Base-by-base conservation (phyloP, 2,888 invertebrate genomes). In the Cremastobaeus sp. region DNA sequence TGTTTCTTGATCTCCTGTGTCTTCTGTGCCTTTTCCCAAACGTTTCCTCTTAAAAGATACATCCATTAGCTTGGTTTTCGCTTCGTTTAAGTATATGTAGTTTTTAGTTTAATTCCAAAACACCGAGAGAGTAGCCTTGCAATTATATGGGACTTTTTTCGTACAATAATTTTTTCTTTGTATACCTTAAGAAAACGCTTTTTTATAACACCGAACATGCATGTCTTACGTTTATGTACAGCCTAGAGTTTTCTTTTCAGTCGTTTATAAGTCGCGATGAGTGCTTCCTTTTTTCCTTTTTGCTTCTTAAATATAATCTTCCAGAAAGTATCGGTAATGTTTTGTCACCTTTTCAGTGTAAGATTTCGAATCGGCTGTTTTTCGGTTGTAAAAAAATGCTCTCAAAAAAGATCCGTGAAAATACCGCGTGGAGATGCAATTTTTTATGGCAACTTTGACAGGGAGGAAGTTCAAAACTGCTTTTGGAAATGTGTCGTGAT, bases 191-290 rank as follows among this genome's bases (percentile, higher is more conserved):
- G 78, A 80, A 84, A 83, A 83, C 82, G 83, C 77, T 81, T 84
- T 83, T 78, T 50, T 82, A 48, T 55, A 86, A 86, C 87, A 87
- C 85, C 87, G 81, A 87, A 87, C 87, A 87, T 85, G 86, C 85
- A 86, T 86, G 85, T 85, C 86, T 87, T 87, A 86, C 77, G 81
- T 85, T 83, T 86, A 86, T 87, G 78, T 87, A 86, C 87, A 87
- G 86, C 86, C 86, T 87, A 86, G 81, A 86, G 81, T 85, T 86
- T 86, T 41, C 47, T 47, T 68, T 55, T 70, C 86, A 86, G 86
- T 86, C 86, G 85, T 72, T 86, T 60, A 81, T 83, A 79, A 81
- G 78, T 83, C 79, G 77, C 79, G 78, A 80, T 81, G 79, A 79
- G 78, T 81, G 81, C 78, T 75, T 78, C 74, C 64, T 76, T 25